Conservation (phyloP, 37 sponge, comb jelly and placozoan genomes). For the Crambe crambe region DNA sequence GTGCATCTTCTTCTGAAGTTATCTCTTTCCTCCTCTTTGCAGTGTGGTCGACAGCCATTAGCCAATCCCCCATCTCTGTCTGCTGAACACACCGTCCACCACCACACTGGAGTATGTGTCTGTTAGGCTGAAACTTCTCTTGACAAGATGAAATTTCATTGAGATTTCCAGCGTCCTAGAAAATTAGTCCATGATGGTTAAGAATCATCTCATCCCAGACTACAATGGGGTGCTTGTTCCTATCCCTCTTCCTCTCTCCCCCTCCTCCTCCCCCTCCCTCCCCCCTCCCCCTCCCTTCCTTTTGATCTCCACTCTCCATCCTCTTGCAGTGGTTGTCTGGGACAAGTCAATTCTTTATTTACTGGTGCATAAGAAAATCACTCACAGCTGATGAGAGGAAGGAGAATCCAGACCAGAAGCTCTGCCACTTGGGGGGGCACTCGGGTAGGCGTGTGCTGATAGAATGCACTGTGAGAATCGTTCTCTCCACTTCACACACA, state of each 20-base stretch:
- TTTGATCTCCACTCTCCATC: too few relatives aligned
- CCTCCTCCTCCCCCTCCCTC: too few relatives aligned
- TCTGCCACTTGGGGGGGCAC: conserved; percentile 18
- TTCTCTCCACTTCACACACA: conserved; percentile 17
- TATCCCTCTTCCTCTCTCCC: too few relatives aligned
- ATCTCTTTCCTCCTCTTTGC: background rate
- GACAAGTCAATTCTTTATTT: too few relatives aligned
- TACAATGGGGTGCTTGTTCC: too few relatives aligned
- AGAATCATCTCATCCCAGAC: too few relatives aligned
- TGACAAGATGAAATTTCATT: conserved; percentile 1
- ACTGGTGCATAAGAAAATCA: too few relatives aligned
- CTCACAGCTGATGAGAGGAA: background rate
- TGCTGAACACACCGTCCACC: too few relatives aligned
- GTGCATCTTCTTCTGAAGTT: background rate
- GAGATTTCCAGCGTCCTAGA: too few relatives aligned
- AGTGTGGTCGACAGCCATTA: background rate
- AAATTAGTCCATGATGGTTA: too few relatives aligned
- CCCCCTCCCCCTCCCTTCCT: too few relatives aligned
- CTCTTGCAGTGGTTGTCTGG: too few relatives aligned
- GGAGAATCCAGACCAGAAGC: conserved; percentile 27
- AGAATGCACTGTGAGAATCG: conserved; percentile 14
- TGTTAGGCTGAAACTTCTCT: background rate
- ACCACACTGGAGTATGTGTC: background rate
- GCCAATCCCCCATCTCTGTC: background rate
- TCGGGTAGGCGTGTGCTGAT: background rate